These are phyloP conservation scores for Orchestia grillus DNA, from an alignment of 1,140 invertebrate genomes.

Conservation along the genomic window DNA sequence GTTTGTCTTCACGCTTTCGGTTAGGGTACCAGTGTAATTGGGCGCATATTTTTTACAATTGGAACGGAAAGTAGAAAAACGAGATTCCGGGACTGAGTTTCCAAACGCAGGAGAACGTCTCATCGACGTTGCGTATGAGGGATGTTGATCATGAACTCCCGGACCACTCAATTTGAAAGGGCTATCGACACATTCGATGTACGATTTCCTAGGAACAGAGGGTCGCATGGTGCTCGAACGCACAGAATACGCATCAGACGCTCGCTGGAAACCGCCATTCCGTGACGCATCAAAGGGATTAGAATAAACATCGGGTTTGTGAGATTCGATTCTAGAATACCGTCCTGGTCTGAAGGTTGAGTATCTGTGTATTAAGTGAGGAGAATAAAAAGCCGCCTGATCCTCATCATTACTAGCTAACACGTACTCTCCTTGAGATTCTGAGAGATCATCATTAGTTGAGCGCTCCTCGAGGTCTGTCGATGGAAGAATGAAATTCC, in stretches of 20 bases:
- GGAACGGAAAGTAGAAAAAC: background rate
- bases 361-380: constrained; percentile 40
- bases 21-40: background rate
- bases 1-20: background rate
- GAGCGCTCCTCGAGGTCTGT: background rate
- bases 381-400: background rate
- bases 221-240: background rate
- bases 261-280: background rate
- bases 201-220: background rate
- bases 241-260: background rate
- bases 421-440: constrained; percentile 23
- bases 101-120: background rate
- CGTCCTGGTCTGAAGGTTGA: constrained; percentile 34
- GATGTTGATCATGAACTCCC: background rate
- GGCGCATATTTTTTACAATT: background rate
- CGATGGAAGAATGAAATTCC: constrained; percentile 17
- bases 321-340: background rate
- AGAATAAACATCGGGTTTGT: background rate
- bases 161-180: background rate
- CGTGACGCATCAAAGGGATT: background rate
- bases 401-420: constrained; percentile 13
- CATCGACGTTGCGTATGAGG: background rate
- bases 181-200: constrained; percentile 41
- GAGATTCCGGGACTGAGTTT: background rate
- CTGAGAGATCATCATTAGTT: constrained; percentile 24